Evolutionary conservation across 2,113 vertebrate species (phyloP), one percentile per base, ranked within the genome.

Genomic region (Excalfactoria chinensis): DNA sequence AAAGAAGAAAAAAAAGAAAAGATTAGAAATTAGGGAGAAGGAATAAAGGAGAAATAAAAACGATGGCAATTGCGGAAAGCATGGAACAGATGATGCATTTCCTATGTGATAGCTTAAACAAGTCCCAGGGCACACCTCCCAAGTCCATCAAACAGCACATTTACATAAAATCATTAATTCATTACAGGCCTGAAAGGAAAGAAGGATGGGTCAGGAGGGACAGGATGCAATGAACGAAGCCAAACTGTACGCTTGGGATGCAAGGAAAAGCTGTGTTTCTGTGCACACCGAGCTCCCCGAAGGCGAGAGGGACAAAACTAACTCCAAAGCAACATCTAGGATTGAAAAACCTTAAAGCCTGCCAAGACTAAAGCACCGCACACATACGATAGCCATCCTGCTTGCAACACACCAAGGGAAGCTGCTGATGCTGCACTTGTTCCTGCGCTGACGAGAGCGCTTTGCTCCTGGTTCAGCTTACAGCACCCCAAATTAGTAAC

Each of bases 161-260:
- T 97, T 96, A 84, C 92, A 97, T 95, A 96, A 97, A 96, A 95
- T 94, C 83, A 95, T 96, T 95, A 96, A 75, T 91, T 95, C 94
- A 95, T 87, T 96, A 94, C 71, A 95, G 48, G 10, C 89, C 30
- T 40, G 70, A 86, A 88, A 94, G 88, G 86, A 72, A 51, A 80
- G 64, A 79, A 40, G 35, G 35, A 17, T 68, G 79, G 71, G 59
- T 91, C 67, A 89, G 64, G 72, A 85, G 46, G 71, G 60, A 41
- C 7, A 34, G 51, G 22, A 51, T 28, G 32, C 66, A 86, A 93
- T 68, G 84, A 94, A 94, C 77, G 80, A 85, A 93, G 51, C 3
- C 4, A 89, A 88, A 92, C 89, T 58, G 63, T 1, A 32, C 89
- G 51, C 43, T 32, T 46, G 62, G 73, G 22, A 28, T 51, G 28